Conservation (phyloP, 1,140 invertebrate genomes). For the Thrips palmi region DNA sequence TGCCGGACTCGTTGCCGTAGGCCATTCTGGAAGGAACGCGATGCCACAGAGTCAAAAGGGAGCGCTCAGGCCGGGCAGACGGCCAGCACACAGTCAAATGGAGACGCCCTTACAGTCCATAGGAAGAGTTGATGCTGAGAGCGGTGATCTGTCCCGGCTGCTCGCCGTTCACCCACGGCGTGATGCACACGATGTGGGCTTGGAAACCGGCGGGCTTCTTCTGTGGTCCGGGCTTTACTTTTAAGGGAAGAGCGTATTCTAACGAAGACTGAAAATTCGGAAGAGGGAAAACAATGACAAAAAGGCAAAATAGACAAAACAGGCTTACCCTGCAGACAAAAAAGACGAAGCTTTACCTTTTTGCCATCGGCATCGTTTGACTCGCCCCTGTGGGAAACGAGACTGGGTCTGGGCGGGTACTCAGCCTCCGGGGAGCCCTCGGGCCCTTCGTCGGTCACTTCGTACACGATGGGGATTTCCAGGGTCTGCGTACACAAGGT, state of each 20-base stretch:
- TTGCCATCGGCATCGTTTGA: constrained; percentile 34
- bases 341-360: constrained; percentile 24
- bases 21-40: constrained; percentile 51
- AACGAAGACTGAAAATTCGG: constrained; percentile 16
- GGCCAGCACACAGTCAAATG: background rate
- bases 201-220: constrained; percentile 84
- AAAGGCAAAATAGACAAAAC: background rate
- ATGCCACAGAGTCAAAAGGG: background rate
- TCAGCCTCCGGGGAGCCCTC: constrained; percentile 62
- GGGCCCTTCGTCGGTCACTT: constrained; percentile 56
- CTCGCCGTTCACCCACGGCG: constrained; percentile 60
- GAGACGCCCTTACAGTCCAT: constrained; percentile 66
- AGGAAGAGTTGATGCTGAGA: constrained; percentile 85
- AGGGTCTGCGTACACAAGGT: constrained; percentile 39
- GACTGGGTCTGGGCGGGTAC: constrained; percentile 39
- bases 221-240: constrained; percentile 54
- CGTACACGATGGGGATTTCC: constrained; percentile 76
- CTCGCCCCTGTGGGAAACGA: constrained; percentile 22
- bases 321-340: constrained; percentile 13
- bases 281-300: constrained; percentile 1
- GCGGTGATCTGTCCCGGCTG: constrained; percentile 68
- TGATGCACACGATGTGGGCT: constrained; percentile 83
- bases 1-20: constrained; percentile 86
- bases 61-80: background rate
- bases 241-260: constrained; percentile 35